phyloP scores from a whole-genome alignment of 2,113 vertebrate species.

The Ciconia maguari region DNA sequence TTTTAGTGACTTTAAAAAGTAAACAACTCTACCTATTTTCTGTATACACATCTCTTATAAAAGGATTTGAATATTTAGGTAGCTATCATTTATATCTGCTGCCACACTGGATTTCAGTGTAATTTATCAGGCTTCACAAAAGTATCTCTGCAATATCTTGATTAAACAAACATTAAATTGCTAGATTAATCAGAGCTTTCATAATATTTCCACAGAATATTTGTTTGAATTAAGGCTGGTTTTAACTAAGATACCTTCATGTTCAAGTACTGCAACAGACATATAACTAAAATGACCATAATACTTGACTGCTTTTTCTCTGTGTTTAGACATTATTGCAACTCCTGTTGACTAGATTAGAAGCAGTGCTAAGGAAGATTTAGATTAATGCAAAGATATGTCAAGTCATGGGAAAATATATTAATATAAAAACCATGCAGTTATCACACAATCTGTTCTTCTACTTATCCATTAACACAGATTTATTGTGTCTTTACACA shows the following conservation, averaged over 20 bases:
- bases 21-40: constrained; percentile 23
- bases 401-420: neutral
- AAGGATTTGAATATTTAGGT: constrained; percentile 40
- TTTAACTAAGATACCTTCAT: neutral
- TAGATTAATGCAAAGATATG: neutral
- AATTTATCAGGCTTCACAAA: constrained; percentile 42
- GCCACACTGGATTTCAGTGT: neutral
- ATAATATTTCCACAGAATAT: neutral
- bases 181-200: constrained; percentile 12
- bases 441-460: neutral
- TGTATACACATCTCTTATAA: neutral
- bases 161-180: constrained; percentile 46
- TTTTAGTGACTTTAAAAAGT: constrained; percentile 26
- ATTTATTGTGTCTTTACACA: neutral
- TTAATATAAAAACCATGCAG: neutral
- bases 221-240: neutral
- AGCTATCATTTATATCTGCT: neutral
- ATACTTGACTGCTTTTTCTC: neutral
- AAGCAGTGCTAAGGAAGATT: neutral
- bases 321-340: neutral
- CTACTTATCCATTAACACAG: neutral
- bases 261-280: neutral
- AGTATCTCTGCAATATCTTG: neutral
- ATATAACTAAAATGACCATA: neutral
- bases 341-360: neutral